phyloP scores from a whole-genome alignment of 2,797 vertebrate genomes.

The Eremophila alpestris region DNA sequence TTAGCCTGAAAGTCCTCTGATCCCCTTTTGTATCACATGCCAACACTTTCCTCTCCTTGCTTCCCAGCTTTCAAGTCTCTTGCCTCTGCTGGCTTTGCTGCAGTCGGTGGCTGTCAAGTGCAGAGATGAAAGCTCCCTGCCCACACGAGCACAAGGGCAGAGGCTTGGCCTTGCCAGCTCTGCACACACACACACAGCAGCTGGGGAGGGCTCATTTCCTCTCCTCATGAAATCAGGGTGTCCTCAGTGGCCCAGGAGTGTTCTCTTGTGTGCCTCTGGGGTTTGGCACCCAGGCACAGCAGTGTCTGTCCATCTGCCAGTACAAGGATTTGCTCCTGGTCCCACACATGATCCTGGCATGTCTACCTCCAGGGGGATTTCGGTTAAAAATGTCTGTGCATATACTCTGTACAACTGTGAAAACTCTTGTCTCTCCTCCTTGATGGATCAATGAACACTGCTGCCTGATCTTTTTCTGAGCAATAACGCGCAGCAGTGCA shows the following conservation, averaged over 20 bases:
- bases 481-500: neutral
- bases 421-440: neutral
- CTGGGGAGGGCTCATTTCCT: neutral
- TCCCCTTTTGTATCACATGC: neutral
- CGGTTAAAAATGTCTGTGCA: neutral
- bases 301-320: neutral
- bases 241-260: neutral
- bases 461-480: conserved; percentile 8
- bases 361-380: neutral
- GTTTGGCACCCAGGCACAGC: neutral
- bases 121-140: neutral
- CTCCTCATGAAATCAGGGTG: neutral
- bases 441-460: neutral
- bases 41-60: neutral
- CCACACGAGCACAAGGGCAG: neutral
- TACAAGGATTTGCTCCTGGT: neutral
- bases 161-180: neutral
- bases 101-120: neutral
- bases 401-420: neutral
- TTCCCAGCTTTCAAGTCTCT: neutral
- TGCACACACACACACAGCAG: neutral
- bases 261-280: rapidly evolving
- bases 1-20: neutral
- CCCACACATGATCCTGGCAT: rapidly evolving
- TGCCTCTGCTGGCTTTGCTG: neutral